Evolutionary conservation across 2,888 invertebrate genomes (phyloP), one percentile per base, ranked within the genome.

Genomic region (Aphidius colemani): DNA sequence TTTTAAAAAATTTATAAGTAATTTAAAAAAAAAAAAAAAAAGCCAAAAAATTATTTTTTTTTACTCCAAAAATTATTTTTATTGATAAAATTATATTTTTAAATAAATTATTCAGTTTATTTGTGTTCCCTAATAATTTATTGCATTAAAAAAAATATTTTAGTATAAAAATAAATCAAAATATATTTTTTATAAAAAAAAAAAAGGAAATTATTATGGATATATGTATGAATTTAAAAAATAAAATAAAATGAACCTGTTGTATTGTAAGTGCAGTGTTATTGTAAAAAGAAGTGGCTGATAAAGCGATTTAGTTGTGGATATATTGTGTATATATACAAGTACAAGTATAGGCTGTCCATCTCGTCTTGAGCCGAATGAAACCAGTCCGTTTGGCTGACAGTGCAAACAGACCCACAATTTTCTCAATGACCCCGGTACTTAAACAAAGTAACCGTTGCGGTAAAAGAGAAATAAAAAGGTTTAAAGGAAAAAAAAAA

Each of bases 381-480:
- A 79, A 80, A 80, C 76, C 78, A 78, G 77, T 80, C 75, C 72
- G 72, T 30, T 30, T 73, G 70, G 74, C 80, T 81, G 80, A 80
- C 81, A 80, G 80, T 79, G 75, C 78, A 79, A 81, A 80, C 79
- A 81, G 78, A 78, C 80, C 79, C 74, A 73, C 80, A 81, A 81
- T 81, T 80, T 80, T 79, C 80, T 80, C 78, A 78, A 80, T 80
- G 79, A 78, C 78, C 67, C 75, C 68, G 72, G 75, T 76, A 71
- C 78, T 78, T 76, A 75, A 75, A 70, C 78, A 76, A 78, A 78
- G 75, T 76, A 78, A 78, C 77, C 78, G 75, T 74, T 69, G 75
- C 72, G 68, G 73, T 74, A 72, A 74, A 71, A 70, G 75, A 71
- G 53, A 72, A 70, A 69, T 30, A 30, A 30, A 30, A 18, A 18